Evolutionary conservation across 1,140 invertebrate genomes (phyloP), one percentile per base, ranked within the genome.

Genomic region (Eulimnadia texana): DNA sequence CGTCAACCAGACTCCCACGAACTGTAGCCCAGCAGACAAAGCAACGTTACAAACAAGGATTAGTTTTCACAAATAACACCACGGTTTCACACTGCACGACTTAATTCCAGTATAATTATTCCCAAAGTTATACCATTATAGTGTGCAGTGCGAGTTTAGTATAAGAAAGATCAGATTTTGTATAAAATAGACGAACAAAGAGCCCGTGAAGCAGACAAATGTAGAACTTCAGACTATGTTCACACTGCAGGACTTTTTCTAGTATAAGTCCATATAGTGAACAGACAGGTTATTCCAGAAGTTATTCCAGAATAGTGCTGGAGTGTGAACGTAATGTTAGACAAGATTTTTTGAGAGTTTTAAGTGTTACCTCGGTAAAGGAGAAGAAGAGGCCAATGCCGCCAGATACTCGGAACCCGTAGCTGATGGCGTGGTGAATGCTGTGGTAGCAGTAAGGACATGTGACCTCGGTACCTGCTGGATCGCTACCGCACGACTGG

Each of bases 291-390:
- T n/a, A n/a, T n/a, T n/a, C n/a, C n/a, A n/a, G n/a, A n/a, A n/a
- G n/a, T n/a, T n/a, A n/a, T n/a, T n/a, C n/a, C n/a, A n/a, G n/a
- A n/a, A n/a, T n/a, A n/a, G n/a, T n/a, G n/a, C n/a, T n/a, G n/a
- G n/a, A n/a, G n/a, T n/a, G n/a, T n/a, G n/a, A n/a, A n/a, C n/a
- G n/a, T n/a, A n/a, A n/a, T n/a, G n/a, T n/a, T n/a, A n/a, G n/a
- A n/a, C n/a, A n/a, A n/a, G n/a, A n/a, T n/a, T n/a, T n/a, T n/a
- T n/a, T n/a, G n/a, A n/a, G n/a, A n/a, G n/a, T n/a, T n/a, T n/a
- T n/a, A n/a, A n/a, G n/a, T n/a, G n/a, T 77, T 80, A 96, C 93
- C 89, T 98, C 93, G 55, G 92, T 94, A 71, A 97, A 96, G 70
- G 91, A 95, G 76, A 97, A 97, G 75, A 98, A 94, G 27, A 98